Evolutionary conservation across 1,140 invertebrate genomes (phyloP).

Genomic region (Drosophila leontia): DNA sequence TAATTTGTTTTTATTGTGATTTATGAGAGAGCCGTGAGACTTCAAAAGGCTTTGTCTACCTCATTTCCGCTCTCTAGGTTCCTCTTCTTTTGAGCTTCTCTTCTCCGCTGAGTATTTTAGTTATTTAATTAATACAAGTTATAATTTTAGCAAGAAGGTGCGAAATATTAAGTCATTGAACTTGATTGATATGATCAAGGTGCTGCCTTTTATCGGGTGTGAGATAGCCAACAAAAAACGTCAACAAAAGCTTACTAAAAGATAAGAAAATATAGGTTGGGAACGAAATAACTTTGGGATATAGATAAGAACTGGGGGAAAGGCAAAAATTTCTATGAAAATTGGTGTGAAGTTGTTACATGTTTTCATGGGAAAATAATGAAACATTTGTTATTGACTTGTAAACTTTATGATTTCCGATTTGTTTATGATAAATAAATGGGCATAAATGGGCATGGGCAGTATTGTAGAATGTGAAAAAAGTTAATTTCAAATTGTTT

Average conservation of each 20-base stretch:
- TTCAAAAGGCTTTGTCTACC: conserved; percentile 3
- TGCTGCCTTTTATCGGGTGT: conserved; percentile 5
- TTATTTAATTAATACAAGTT: conserved; percentile 10
- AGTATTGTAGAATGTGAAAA: too few relatives aligned
- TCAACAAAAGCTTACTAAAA: conserved; percentile 2
- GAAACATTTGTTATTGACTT: too few relatives aligned
- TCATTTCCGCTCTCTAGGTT: not conserved
- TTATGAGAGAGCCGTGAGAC: conserved; percentile 58
- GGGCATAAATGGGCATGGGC: too few relatives aligned
- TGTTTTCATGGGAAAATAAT: not conserved
- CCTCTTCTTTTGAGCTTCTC: not conserved
- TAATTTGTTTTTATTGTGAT: conserved; percentile 83
- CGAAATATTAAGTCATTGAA: conserved; percentile 42
- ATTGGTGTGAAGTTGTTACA: not conserved
- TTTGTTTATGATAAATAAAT: not conserved
- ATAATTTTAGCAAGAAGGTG: conserved; percentile 1
- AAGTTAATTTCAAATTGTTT: too few relatives aligned
- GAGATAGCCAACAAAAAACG: conserved; percentile 2
- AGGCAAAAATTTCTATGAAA: not conserved
- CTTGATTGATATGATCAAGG: conserved; percentile 32
- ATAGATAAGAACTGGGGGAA: conserved; percentile 1
- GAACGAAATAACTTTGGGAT: not conserved
- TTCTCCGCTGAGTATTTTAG: not conserved
- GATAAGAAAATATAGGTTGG: conserved; percentile 9
- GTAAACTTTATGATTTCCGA: not conserved